Evolutionary conservation across 2,888 invertebrate genomes (phyloP).

Genomic region (Brachylomia viminalis): DNA sequence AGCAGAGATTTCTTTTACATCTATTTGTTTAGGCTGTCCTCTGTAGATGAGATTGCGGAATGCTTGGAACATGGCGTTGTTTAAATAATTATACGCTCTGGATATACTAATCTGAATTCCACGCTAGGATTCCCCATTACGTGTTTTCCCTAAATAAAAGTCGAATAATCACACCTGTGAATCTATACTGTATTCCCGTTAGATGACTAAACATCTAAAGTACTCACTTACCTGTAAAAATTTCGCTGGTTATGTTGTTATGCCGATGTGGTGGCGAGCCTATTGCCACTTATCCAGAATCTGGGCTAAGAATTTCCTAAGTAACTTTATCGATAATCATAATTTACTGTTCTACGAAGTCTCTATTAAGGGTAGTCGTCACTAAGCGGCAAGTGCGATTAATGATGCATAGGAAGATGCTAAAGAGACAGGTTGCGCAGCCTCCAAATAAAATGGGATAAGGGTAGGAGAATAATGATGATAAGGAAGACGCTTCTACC

Average conservation of each 20-base stretch:
- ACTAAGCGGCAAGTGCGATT: not conserved
- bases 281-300: not conserved
- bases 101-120: slow-evolving; percentile 28
- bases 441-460: not conserved
- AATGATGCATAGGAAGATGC: not conserved
- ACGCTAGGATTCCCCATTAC: slow-evolving; percentile 36
- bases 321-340: not conserved
- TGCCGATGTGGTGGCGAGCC: not conserved
- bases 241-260: not conserved
- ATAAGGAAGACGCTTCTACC: not conserved
- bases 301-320: not conserved
- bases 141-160: not conserved
- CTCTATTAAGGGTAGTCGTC: not conserved
- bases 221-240: not conserved
- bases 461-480: not conserved
- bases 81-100: slow-evolving; percentile 33
- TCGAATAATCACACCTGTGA: slow-evolving; percentile 24
- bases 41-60: slow-evolving; percentile 20
- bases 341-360: too few relatives aligned
- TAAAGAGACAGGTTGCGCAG: not conserved
- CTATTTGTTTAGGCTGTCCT: slow-evolving; percentile 51
- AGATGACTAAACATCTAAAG: not conserved
- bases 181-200: not conserved
- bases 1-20: slow-evolving; percentile 64
- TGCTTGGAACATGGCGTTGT: slow-evolving; percentile 3